Base-by-base conservation (phyloP, 1,140 invertebrate genomes). In the Euura saliciscinereae region DNA sequence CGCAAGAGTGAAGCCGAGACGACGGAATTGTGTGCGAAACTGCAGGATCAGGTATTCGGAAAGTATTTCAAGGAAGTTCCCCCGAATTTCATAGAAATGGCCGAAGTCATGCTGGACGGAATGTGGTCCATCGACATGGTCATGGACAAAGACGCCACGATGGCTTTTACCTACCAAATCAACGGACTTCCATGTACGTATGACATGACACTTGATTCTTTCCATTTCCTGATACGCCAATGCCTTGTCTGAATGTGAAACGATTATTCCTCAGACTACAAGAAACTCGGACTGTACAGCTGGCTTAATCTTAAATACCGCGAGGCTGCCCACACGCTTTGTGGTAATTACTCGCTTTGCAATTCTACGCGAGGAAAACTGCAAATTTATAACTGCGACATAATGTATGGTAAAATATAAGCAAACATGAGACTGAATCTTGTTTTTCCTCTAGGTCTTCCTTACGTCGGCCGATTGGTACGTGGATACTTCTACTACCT, bases 1-100 rank as follows among this genome's bases (percentile, higher is more conserved):
- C 81, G 82, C 3, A 78, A 79, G 68, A 79, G 72, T 2, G 76
- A 70, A 42, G 44, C 7, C 3, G 83, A 83, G 74, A 84, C 83
- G 2, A 77, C 72, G 0, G 69, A 78, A 70, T 59, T 84, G 7
- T 82, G 81, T 44, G 11, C n/a, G 65, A 73, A n/a, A 68, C 28
- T 83, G 2, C 5, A 13, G 1, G 7, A 73, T 0, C 68, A 81
- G 10, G 68, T 83, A 8, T 69, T 75, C 0, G 28, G 2, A 2
- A 75, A 77, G 43, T 42, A 76, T 28, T 71, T 84, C 42, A 45
- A 71, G 42, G 8, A 79, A 2, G 66, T 43, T 2, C 7, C 44
- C 2, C 8, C 51, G 0, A 42, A 78, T 28, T 80, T 78, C 68
- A 0, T 51, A 3, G 2, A 69, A 4, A 70, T 80, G 51, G 10